Percentiles rank a stretch among this genome's conserved stretches.
These are phyloP conservation scores for Caenorhabditis sulstoni DNA, from an alignment of 2,888 invertebrate species.

Conservation along the genomic window DNA sequence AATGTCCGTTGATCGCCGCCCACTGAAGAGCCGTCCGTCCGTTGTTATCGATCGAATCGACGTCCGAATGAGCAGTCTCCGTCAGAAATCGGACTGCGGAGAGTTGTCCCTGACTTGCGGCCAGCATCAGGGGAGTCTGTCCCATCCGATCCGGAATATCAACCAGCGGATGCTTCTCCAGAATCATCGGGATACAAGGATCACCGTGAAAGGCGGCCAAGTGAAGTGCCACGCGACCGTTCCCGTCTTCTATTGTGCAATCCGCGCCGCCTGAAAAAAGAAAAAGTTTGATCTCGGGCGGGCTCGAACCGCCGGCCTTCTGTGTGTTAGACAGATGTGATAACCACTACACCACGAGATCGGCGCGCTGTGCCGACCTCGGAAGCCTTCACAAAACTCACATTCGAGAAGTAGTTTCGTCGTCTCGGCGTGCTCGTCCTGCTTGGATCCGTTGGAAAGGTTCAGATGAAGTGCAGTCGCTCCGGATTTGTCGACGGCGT, in stretches of 20 bases:
- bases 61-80: slow-evolving; percentile 56
- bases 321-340: slow-evolving; percentile 80
- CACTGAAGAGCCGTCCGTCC: slow-evolving; percentile 71
- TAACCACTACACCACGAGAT: slow-evolving; percentile 79
- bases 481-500: slow-evolving; percentile 65
- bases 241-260: slow-evolving; percentile 59
- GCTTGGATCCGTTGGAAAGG: slow-evolving; percentile 67
- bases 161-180: slow-evolving; percentile 42
- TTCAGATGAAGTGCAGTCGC: slow-evolving; percentile 71
- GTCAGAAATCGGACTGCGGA: slow-evolving; percentile 62
- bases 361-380: slow-evolving; percentile 3
- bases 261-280: slow-evolving; percentile 30
- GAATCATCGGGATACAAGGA: slow-evolving; percentile 81
- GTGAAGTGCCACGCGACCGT: slow-evolving; percentile 73
- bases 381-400: too few relatives aligned
- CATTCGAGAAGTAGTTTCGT: slow-evolving; percentile 57
- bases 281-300: slow-evolving; percentile 75
- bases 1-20: slow-evolving; percentile 69
- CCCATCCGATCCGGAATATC: slow-evolving; percentile 58
- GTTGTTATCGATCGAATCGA: slow-evolving; percentile 69
- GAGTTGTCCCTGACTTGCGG: slow-evolving; percentile 70
- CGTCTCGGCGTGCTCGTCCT: slow-evolving; percentile 61
- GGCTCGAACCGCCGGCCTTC: slow-evolving; percentile 79
- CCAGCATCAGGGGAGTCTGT: slow-evolving; percentile 71
- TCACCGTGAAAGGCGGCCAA: slow-evolving; percentile 83